Percentiles rank a stretch among this genome's conserved stretches.
Conservation (phyloP, 2,113 vertebrate genomes). For the Arenaria interpres region DNA sequence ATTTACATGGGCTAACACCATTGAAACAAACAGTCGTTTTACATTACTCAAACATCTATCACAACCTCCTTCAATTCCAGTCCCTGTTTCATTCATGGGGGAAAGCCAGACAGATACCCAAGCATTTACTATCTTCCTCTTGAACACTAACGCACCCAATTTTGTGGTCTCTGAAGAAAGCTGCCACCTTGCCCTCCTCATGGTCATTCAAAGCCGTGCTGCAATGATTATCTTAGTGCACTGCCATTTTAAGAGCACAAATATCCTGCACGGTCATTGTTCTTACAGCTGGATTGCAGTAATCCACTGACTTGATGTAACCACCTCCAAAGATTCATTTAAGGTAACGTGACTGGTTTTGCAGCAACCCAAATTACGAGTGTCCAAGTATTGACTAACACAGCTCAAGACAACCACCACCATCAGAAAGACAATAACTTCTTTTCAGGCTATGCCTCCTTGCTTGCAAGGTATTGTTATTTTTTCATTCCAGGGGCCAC, state of each 20-base stretch:
- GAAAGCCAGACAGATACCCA: not conserved
- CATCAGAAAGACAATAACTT: not conserved
- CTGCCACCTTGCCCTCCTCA: not conserved
- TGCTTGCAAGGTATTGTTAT: accelerated
- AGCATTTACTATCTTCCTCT: not conserved
- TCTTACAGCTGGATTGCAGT: not conserved
- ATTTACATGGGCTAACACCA: not conserved
- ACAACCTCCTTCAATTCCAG: not conserved
- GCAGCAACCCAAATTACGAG: not conserved
- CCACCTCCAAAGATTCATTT: not conserved
- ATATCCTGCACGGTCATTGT: not conserved
- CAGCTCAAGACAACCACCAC: not conserved
- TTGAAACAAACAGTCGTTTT: not conserved
- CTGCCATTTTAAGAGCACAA: not conserved
- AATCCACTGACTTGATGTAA: not conserved
- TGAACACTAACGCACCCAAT: not conserved
- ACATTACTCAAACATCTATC: not conserved
- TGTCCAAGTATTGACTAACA: not conserved
- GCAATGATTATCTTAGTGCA: not conserved
- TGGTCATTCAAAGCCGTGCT: not conserved
- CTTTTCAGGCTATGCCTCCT: not conserved
- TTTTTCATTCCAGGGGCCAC: not conserved
- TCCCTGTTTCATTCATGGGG: not conserved
- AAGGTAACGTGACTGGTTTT: not conserved
- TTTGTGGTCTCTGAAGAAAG: not conserved